phyloP scores from a whole-genome alignment of 2,797 vertebrate genomes.

The Coluber constrictor region DNA sequence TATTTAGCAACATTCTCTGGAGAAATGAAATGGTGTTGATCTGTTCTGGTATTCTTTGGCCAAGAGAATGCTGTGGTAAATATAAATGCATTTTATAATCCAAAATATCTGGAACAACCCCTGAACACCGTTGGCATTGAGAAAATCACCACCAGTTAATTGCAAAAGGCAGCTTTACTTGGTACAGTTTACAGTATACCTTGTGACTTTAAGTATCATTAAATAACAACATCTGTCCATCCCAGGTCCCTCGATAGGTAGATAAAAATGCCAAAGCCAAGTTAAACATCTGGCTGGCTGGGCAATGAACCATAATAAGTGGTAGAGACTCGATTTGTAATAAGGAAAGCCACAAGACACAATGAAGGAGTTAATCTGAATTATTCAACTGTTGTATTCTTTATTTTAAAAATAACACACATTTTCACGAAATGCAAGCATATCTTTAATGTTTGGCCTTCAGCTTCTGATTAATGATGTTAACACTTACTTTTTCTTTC shows the following conservation, averaged over 20 bases:
- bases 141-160: neutral
- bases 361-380: neutral
- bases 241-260: neutral
- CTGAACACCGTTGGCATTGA: neutral
- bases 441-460: neutral
- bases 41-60: neutral
- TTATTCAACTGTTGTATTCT: neutral
- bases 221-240: neutral
- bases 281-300: neutral
- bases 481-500: neutral
- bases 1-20: neutral
- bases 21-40: neutral
- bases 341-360: neutral
- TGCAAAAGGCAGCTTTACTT: neutral
- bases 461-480: neutral
- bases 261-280: neutral
- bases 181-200: neutral
- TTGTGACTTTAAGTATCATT: neutral
- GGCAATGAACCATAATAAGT: neutral
- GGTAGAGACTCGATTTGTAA: neutral
- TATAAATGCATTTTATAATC: neutral
- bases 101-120: neutral
- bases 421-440: neutral
- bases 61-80: neutral
- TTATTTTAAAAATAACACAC: neutral